Conservation (phyloP, 2,888 invertebrate genomes). For the Tenthredo amoena region DNA sequence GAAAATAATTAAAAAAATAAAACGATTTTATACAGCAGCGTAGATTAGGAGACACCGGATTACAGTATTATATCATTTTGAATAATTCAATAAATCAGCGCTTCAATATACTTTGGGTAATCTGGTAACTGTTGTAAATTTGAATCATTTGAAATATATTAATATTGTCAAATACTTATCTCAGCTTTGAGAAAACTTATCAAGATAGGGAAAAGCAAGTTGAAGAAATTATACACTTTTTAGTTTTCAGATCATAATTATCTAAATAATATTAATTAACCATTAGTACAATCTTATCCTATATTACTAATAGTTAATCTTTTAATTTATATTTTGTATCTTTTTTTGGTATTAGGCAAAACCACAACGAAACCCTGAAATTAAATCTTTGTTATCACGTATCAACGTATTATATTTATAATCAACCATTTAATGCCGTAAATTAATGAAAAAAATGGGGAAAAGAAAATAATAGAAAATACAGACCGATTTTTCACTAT, state of each 20-base stretch:
- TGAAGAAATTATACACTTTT: background rate
- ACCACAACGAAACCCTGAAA: conserved; percentile 12
- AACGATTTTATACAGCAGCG: background rate
- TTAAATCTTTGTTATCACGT: conserved; percentile 11
- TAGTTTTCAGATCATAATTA: background rate
- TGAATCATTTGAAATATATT: background rate
- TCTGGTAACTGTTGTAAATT: conserved; percentile 4
- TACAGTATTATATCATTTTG: background rate
- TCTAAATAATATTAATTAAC: background rate
- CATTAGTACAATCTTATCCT: conserved; percentile 4
- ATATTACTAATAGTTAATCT: conserved; percentile 26
- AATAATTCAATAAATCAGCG: background rate
- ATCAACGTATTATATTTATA: background rate
- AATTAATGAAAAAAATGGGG: background rate
- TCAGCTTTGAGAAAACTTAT: background rate
- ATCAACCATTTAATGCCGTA: background rate
- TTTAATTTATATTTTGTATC: conserved; percentile 1
- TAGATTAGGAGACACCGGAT: background rate
- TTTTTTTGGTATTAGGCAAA: conserved; percentile 34
- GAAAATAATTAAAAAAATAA: background rate
- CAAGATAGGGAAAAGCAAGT: background rate
- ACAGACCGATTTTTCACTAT: background rate
- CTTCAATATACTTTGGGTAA: background rate
- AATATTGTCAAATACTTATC: background rate
- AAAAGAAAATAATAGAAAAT: background rate